Percentiles rank a stretch among this genome's conserved stretches.
Evolutionary conservation across 2,888 invertebrate genomes (phyloP).

Genomic region (Mythimna pallens): DNA sequence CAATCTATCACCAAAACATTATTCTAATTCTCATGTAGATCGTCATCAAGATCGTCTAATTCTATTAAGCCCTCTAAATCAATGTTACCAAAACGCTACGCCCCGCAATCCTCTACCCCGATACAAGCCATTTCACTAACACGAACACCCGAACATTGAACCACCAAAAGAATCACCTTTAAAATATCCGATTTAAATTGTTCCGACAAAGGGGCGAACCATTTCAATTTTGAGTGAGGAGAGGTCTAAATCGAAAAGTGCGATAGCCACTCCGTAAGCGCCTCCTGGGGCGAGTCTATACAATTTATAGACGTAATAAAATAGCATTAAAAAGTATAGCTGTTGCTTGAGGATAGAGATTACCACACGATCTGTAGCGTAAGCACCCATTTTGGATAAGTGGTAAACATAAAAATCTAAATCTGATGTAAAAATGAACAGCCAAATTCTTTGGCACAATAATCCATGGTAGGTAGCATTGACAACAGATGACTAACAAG

Average conservation of each 20-base stretch:
- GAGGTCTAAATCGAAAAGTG: conserved; percentile 84
- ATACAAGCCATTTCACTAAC: conserved; percentile 56
- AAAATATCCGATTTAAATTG: conserved; percentile 87
- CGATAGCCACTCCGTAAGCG: conserved; percentile 85
- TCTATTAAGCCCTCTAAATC: conserved; percentile 37
- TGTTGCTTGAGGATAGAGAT: conserved; percentile 64
- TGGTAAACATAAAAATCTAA: conserved; percentile 47
- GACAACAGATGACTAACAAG: conserved; percentile 18
- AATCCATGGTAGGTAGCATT: background rate
- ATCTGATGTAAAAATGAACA: conserved; percentile 17
- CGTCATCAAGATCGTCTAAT: conserved; percentile 19
- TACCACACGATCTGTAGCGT: conserved; percentile 57
- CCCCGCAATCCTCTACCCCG: conserved; percentile 34
- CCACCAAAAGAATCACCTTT: conserved; percentile 78
- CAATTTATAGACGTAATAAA: conserved; percentile 89
- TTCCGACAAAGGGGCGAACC: conserved; percentile 82
- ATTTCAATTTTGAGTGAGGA: conserved; percentile 88
- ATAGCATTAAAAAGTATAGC: conserved; percentile 80
- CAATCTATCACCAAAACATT: background rate
- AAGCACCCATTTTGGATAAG: conserved; percentile 64
- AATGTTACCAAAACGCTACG: conserved; percentile 38
- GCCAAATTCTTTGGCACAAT: background rate
- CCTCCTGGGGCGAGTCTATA: conserved; percentile 87
- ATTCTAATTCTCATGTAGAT: conserved; percentile 26
- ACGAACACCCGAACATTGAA: conserved; percentile 59